Evolutionary conservation across 2,113 vertebrate genomes (phyloP), one percentile per base, ranked within the genome.

Genomic region (Hiodon tergisus): DNA sequence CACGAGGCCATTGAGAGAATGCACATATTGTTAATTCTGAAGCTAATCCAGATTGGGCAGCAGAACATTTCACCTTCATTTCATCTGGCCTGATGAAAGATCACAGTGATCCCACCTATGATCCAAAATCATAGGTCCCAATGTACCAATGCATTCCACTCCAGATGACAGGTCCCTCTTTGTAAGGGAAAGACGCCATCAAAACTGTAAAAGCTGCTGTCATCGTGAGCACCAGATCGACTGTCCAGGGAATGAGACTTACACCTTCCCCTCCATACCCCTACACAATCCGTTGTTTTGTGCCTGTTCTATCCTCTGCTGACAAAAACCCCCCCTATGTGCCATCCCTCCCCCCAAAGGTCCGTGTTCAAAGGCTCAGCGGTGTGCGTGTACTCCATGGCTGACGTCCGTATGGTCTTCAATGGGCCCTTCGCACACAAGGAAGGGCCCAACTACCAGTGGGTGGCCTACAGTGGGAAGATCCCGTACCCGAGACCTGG

Each of bases 361-460:
- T 94, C 96, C 0, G 97, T 98, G 81, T 98, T 98, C 86, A 97
- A 97, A 81, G 97, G 96, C 75, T 98, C 96, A 0, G 96, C 97
- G 0, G 95, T 98, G 72, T 99, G 97, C 2, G 95, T 99, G 73
- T 99, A 99, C 89, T 97, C 96, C 63, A 99, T 99, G 97, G 93
- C 96, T 0, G 97, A 99, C 84, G 96, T 98, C 61, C 96, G 97
- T 9, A 98, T 97, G 94, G 96, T 98, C 81, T 99, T 99, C 89
- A 98, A 99, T 0, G 97, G 97, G 47, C 97, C 97, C 61, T 99
- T 98, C 3, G 97, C 97, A 0, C 97, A 99, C 88, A 98, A 98
- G 80, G 96, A 99, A 72, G 96, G 97, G 8, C 97, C 96, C 81
- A 97, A 98, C 86, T 99, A 99, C 86, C 97, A 99, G 86, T 98